Evolutionary conservation across 2,888 invertebrate species (phyloP).

Genomic region (Syritta pipiens): DNA sequence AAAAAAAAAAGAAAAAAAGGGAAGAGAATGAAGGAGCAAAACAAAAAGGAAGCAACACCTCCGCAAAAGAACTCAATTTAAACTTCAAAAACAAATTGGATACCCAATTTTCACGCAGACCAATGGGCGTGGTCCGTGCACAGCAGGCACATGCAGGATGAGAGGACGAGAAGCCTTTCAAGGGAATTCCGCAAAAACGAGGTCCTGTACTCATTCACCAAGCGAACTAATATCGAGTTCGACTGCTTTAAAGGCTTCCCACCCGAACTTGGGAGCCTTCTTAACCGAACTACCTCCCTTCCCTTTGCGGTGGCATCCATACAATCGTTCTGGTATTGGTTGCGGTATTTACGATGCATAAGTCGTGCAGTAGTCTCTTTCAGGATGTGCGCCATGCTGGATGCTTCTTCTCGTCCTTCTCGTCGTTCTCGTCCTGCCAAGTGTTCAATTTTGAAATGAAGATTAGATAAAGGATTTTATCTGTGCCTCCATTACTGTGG

Average conservation of each 20-base stretch:
- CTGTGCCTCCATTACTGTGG: conserved; percentile 39
- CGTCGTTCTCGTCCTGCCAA: background rate
- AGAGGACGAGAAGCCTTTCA: conserved; percentile 26
- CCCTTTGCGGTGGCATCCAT: background rate
- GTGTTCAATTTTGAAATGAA: conserved; percentile 56
- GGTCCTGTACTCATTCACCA: conserved; percentile 35
- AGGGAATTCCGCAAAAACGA: conserved; percentile 3
- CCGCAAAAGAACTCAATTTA: conserved; percentile 54
- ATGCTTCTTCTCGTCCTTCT: background rate
- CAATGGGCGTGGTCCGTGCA: conserved; percentile 44
- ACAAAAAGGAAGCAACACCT: conserved; percentile 29
- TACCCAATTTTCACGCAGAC: conserved; percentile 33
- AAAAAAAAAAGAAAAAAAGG: conserved; percentile 5
- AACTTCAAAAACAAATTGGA: conserved; percentile 56
- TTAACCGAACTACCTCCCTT: background rate
- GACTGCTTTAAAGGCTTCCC: conserved; percentile 22
- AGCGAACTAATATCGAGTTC: conserved; percentile 19
- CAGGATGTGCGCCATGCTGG: conserved; percentile 11
- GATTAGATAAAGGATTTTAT: conserved; percentile 61
- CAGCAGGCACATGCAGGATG: conserved; percentile 4
- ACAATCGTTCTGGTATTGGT: conserved; percentile 14
- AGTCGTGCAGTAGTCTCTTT: conserved; percentile 36
- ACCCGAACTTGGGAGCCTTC: background rate
- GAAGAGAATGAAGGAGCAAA: background rate
- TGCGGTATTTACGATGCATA: conserved; percentile 44